Evolutionary conservation across 2,797 vertebrate genomes (phyloP), one percentile per base, ranked within the genome.

Genomic region (Numenius phaeopus): DNA sequence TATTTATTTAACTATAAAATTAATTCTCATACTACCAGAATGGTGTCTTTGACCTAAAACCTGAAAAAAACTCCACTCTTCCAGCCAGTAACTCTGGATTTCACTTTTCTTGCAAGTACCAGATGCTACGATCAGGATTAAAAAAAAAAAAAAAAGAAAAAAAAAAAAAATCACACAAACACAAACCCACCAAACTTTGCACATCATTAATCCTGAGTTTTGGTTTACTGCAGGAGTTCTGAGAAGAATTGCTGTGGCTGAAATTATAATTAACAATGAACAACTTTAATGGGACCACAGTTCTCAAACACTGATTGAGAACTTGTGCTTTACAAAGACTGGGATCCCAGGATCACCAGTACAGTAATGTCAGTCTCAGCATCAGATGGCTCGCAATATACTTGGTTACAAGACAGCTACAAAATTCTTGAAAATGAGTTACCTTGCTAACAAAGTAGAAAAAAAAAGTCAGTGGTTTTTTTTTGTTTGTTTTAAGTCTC

Each of bases 391-490:
- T 73, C 59, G 8, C 21, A 64, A 34, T 55, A 40, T 26, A 11
- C 5, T 23, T 75, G 37, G 20, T 61, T 39, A 62, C 12, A n/a
- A 14, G 15, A 46, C 10, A 73, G 26, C 46, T 61, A 27, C 13
- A 44, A 70, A 70, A 80, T 12, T 17, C n/a, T 40, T 16, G 5
- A 52, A 84, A 90, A 66, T 24, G 0, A 55, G 12, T 24, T 69
- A 78, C 19, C 29, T 83, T 44, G 27, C 11, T 42, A 40, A 80
- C 39, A 40, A 72, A 62, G 11, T 11, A 70, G 11, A 40, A 46
- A 22, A 55, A 55, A 37, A 65, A 46, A 17, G 2, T 13, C 23
- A 6, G 2, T 4, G 2, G 2, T 2, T 17, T 12, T 30, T 10
- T 49, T 27, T 72, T 34, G 20, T 59, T 65, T 52, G 10, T 18